These are phyloP conservation scores for Etheostoma perlongum DNA, from an alignment of 2,797 vertebrate genomes.

Conservation along the genomic window DNA sequence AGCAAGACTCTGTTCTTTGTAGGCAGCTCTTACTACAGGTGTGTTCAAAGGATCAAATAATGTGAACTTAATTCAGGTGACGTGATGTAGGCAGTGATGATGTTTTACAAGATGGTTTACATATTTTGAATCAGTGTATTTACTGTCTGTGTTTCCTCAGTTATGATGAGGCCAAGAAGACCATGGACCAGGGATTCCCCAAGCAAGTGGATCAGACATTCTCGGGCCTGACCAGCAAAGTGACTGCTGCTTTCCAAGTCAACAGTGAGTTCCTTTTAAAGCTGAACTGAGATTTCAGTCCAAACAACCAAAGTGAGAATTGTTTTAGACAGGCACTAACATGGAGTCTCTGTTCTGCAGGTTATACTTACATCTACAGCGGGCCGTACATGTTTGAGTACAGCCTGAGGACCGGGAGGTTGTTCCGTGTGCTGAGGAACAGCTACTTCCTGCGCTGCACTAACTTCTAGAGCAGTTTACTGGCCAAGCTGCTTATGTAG, in stretches of 20 bases:
- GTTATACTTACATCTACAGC: constrained; percentile 77
- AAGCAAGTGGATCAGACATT: constrained; percentile 74
- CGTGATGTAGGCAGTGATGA: no score
- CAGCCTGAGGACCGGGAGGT: constrained; percentile 35
- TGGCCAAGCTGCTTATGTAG: neutral
- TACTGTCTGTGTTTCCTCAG: constrained; percentile 69
- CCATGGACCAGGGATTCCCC: constrained; percentile 85
- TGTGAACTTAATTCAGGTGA: neutral
- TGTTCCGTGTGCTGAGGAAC: constrained; percentile 65
- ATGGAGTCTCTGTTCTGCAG: constrained; percentile 50
- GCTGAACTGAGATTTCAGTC: neutral
- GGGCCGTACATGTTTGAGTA: constrained; percentile 73
- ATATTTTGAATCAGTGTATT: neutral
- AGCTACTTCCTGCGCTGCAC: constrained; percentile 77
- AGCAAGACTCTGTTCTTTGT: constrained; percentile 89
- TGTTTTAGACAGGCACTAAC: constrained; percentile 11
- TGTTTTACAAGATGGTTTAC: neutral
- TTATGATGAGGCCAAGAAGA: constrained; percentile 83
- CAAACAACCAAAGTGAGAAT: neutral
- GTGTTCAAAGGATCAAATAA: constrained; percentile 18
- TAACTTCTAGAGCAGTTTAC: constrained; percentile 54
- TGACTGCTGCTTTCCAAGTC: constrained; percentile 87
- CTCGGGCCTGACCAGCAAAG: constrained; percentile 74
- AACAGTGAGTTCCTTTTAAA: constrained; percentile 77
- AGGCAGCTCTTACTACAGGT: constrained; percentile 88